Evolutionary conservation across 2,888 invertebrate genomes (phyloP), one percentile per base, ranked within the genome.

Genomic region (Caenorhabditis angaria): DNA sequence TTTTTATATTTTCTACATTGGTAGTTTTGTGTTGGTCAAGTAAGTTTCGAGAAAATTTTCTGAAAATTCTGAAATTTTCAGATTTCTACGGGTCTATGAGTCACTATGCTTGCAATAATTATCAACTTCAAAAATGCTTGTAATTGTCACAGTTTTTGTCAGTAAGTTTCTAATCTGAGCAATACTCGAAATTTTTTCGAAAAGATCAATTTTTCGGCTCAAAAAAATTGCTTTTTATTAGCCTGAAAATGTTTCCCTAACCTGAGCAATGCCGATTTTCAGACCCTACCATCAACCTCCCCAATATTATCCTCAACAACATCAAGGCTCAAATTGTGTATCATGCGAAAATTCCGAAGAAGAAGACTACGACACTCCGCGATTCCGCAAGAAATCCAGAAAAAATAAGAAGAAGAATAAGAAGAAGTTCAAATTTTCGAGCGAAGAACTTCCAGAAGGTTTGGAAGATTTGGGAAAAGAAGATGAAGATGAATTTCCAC

Each of bases 61-160:
- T 22, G 24, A 51, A 51, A 51, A 22, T 24, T 24, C 22, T 4
- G 22, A 24, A 22, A 18, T 55, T 60, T 64, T 47, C 57, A 71
- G 71, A 35, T 22, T 71, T 71, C 48, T 66, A 64, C n/a, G 63
- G 61, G 18, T 72, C 77, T 1, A 66, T 77, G 65, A 65, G 50
- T n/a, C 71, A 69, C 10, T 77, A 77, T 41, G 77, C 77, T 6
- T 77, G 77, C 28, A 71, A 72, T 24, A 71, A 77, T 35, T 72
- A 58, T n/a, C 65, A 57, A 32, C 14, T 77, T 3, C 72, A n/a
- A 75, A 53, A 61, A 72, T n/a, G 58, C 66, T 10, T 77, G 77
- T 24, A 61, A 62, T 22, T 77, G 77, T 62, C 71, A 64, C 0
- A 62, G 51, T 28, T 62, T 72, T 22, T 77, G 77, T 65, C 66